Evolutionary conservation across 2,797 vertebrate genomes (phyloP).

Genomic region (Chelmon rostratus): DNA sequence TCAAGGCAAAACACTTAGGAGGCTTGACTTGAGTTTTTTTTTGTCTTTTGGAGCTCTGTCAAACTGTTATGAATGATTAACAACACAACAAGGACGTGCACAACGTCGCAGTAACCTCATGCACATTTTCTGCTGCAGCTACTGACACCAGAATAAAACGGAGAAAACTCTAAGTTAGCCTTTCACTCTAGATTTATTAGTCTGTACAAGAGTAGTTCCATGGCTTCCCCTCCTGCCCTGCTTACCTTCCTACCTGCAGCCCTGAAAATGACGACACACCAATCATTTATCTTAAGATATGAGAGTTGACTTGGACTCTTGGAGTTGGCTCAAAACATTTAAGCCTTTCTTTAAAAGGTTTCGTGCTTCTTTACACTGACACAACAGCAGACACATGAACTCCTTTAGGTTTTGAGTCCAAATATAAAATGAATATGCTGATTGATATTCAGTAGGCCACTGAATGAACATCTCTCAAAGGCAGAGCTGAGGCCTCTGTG

Average conservation of each 20-base stretch:
- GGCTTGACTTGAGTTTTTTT: background rate
- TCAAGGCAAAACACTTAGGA: background rate
- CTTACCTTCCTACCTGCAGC: too few relatives aligned
- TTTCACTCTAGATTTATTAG: background rate
- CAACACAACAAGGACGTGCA: background rate
- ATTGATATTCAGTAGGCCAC: background rate
- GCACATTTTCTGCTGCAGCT: background rate
- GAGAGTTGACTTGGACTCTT: too few relatives aligned
- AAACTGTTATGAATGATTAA: slow-evolving; percentile 12
- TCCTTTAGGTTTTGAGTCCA: background rate
- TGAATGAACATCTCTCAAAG: background rate
- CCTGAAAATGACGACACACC: too few relatives aligned
- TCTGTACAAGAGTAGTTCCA: too few relatives aligned
- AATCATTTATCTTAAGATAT: too few relatives aligned
- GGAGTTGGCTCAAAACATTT: too few relatives aligned
- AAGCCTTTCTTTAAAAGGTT: too few relatives aligned
- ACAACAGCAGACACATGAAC: background rate
- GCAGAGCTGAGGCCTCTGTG: background rate
- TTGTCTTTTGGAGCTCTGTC: too few relatives aligned
- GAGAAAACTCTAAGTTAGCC: background rate
- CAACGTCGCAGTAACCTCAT: background rate
- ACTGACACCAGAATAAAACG: background rate
- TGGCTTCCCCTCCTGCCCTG: too few relatives aligned
- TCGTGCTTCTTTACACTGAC: background rate
- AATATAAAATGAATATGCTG: background rate